These are phyloP conservation scores for Lepidocolaptes lacrymiger DNA, from an alignment of 2,797 vertebrate species.

Conservation along the genomic window DNA sequence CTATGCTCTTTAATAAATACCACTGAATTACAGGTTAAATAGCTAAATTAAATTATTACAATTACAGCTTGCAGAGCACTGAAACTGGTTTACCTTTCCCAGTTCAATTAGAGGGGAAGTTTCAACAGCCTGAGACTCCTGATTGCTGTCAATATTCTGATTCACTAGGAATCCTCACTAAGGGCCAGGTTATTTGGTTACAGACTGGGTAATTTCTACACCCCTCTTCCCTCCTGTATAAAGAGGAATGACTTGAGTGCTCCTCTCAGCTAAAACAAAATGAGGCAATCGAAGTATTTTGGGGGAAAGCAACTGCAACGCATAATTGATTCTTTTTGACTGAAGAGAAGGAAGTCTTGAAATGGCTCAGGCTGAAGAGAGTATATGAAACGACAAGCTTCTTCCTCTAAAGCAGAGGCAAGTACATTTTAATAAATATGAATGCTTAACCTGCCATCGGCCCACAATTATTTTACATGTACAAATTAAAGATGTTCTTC, in stretches of 20 bases:
- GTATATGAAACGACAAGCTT: slow-evolving; percentile 50
- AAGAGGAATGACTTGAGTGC: slow-evolving; percentile 47
- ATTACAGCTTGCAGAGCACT: slow-evolving; percentile 88
- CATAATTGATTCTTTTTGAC: slow-evolving; percentile 73
- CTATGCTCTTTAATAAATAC: slow-evolving; percentile 99
- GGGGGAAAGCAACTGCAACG: slow-evolving; percentile 55
- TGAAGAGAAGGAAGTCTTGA: slow-evolving; percentile 65
- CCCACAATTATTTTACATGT: slow-evolving; percentile 66
- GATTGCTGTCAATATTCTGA: slow-evolving; percentile 85
- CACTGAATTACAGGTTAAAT: slow-evolving; percentile 99
- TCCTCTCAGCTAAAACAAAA: slow-evolving; percentile 69
- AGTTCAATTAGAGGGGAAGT: slow-evolving; percentile 90
- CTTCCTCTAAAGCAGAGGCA: slow-evolving; percentile 41
- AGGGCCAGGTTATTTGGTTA: slow-evolving; percentile 68
- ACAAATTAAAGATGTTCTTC: slow-evolving; percentile 75
- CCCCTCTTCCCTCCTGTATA: slow-evolving; percentile 16
- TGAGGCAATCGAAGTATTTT: slow-evolving; percentile 67
- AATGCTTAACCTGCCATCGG: slow-evolving; percentile 60
- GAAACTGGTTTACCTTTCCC: slow-evolving; percentile 89
- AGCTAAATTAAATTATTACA: slow-evolving; percentile 99
- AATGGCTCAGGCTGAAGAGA: slow-evolving; percentile 55
- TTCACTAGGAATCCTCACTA: slow-evolving; percentile 44
- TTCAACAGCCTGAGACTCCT: slow-evolving; percentile 81
- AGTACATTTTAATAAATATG: slow-evolving; percentile 65
- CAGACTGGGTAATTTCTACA: slow-evolving; percentile 44